Evolutionary conservation across 1,140 invertebrate species (phyloP).

Genomic region (Drosophila elegans): DNA sequence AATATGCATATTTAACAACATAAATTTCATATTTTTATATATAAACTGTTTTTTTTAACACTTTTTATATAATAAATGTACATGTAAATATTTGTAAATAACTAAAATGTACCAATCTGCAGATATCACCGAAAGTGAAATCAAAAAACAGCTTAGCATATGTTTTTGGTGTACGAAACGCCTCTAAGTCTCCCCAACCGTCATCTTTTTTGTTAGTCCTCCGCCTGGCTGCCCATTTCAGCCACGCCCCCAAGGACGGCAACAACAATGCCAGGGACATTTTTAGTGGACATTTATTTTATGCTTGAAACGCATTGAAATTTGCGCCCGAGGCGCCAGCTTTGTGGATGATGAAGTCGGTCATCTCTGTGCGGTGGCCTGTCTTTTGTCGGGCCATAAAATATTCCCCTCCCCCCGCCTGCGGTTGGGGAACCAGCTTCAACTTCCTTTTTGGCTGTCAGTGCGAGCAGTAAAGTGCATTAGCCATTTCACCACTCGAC

Average conservation of each 20-base stretch:
- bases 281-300: slow-evolving; percentile 83
- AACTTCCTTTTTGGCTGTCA: slow-evolving; percentile 21
- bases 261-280: slow-evolving; percentile 60
- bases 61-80: too few species aligned
- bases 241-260: slow-evolving; percentile 52
- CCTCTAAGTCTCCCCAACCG: neutral
- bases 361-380: slow-evolving; percentile 44
- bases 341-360: slow-evolving; percentile 76
- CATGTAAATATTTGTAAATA: too few species aligned
- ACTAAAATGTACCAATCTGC: too few species aligned
- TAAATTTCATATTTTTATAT: too few species aligned
- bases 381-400: slow-evolving; percentile 41
- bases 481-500: slow-evolving; percentile 46
- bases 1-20: too few species aligned
- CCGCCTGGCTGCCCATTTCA: slow-evolving; percentile 36
- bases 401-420: slow-evolving; percentile 9
- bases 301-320: slow-evolving; percentile 80
- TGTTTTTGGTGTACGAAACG: slow-evolving; percentile 5
- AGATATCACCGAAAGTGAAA: too few species aligned
- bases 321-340: slow-evolving; percentile 61
- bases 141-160: too few species aligned
- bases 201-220: slow-evolving; percentile 53
- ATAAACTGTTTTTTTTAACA: too few species aligned
- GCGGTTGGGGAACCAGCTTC: neutral
- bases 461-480: slow-evolving; percentile 39